Conservation (phyloP, 2,888 invertebrate genomes). For the Suillia variegata region DNA sequence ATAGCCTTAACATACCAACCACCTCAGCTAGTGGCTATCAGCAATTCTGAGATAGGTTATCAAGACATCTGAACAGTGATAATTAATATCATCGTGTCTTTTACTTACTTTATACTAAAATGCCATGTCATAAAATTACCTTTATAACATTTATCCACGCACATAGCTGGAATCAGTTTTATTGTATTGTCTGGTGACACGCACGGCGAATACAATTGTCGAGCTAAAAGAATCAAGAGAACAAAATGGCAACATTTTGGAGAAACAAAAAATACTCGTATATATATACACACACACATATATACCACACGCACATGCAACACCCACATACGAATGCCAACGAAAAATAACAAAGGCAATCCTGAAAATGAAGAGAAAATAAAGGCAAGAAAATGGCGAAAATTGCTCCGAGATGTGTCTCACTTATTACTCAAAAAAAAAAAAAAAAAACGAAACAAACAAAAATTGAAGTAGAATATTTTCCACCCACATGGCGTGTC, state of each 20-base stretch:
- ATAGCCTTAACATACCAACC: no score
- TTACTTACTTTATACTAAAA: no score
- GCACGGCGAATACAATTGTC: conserved; percentile 11
- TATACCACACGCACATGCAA: background rate
- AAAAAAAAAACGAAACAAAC: no score
- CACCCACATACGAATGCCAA: background rate
- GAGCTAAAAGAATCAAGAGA: conserved; percentile 6
- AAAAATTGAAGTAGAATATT: background rate
- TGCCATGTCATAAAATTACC: background rate
- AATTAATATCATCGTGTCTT: no score
- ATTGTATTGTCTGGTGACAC: conserved; percentile 14
- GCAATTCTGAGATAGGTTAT: no score
- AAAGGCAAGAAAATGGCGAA: background rate
- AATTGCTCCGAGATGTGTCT: no score
- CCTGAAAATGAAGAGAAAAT: background rate
- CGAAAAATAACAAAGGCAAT: background rate
- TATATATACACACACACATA: background rate
- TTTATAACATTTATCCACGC: conserved; percentile 3
- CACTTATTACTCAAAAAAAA: no score
- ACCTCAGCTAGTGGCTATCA: no score
- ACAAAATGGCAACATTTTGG: no score
- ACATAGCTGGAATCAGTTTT: conserved; percentile 1
- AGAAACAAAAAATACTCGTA: background rate
- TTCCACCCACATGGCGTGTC: background rate
- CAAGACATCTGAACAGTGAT: no score